A percentile compares a stretch with the other conserved stretches of the same genome.
These are phyloP conservation scores for Cepaea hortensis DNA, from an alignment of 2,888 invertebrate genomes.

Conservation along the genomic window DNA sequence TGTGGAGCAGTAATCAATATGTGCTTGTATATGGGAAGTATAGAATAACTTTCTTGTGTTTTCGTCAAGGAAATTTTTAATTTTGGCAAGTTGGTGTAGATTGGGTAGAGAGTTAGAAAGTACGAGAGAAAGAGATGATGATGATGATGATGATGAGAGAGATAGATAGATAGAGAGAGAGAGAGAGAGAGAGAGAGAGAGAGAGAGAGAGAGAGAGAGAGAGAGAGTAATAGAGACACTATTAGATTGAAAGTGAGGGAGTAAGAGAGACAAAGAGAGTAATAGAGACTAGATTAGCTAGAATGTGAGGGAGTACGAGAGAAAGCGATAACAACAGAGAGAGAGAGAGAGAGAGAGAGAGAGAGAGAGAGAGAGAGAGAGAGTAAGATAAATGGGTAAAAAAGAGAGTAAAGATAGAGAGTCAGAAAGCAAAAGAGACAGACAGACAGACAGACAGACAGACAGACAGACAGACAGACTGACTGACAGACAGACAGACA, in stretches of 20 bases:
- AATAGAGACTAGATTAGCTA: not conserved
- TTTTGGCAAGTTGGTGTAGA: too few relatives aligned
- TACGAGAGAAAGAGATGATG: not conserved
- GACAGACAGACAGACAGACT: not conserved
- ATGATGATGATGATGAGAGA: too few relatives aligned
- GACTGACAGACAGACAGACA: not conserved
- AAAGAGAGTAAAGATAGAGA: not conserved
- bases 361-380: not conserved
- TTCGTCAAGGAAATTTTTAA: too few relatives aligned
- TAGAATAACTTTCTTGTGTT: too few relatives aligned
- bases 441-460: not conserved
- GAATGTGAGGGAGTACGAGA: not conserved
- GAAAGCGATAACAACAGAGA: not conserved
- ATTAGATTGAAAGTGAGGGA: not conserved
- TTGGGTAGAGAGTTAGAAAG: not conserved
- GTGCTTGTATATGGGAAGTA: too few relatives aligned
- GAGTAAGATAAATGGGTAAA: not conserved
- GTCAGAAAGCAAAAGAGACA: not conserved
- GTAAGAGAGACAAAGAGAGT: not conserved
- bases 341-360: not conserved
- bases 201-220: not conserved
- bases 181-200: not conserved
- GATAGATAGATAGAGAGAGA: too few relatives aligned
- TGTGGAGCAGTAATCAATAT: too few relatives aligned
- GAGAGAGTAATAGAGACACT: not conserved